A percentile compares a stretch with the other conserved stretches of the same genome.
Evolutionary conservation across 2,113 vertebrate species (phyloP).

Genomic region (Merops nubicus): DNA sequence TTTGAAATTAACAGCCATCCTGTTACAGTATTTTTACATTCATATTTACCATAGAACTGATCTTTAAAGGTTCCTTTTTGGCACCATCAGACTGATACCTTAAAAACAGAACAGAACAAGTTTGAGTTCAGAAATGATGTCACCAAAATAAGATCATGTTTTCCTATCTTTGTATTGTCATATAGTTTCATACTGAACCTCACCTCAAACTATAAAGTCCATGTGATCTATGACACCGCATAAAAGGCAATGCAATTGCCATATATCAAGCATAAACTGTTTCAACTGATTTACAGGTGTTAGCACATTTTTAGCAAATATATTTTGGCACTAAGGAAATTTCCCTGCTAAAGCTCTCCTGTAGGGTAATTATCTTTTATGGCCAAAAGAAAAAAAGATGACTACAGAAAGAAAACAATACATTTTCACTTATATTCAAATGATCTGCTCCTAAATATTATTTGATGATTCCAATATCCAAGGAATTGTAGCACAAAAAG

Average conservation of each 20-base stretch:
- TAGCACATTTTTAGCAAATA: not conserved
- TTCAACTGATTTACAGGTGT: not conserved
- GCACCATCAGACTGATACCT: slow-evolving; percentile 94
- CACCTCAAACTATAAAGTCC: not conserved
- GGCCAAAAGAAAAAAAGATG: not conserved
- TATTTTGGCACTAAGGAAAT: not conserved
- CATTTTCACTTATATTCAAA: not conserved
- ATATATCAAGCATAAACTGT: not conserved
- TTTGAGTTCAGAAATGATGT: not conserved
- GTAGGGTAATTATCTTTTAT: not conserved
- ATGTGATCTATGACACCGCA: not conserved
- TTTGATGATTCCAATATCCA: not conserved
- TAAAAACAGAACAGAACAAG: slow-evolving; percentile 48
- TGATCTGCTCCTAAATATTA: not conserved
- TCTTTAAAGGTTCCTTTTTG: slow-evolving; percentile 95
- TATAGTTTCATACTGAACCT: not conserved
- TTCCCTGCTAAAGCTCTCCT: not conserved
- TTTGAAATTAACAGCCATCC: not conserved
- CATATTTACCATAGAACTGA: slow-evolving; percentile 92
- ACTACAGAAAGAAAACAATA: not conserved
- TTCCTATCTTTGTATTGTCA: not conserved
- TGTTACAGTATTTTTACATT: not conserved
- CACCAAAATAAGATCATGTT: not conserved
- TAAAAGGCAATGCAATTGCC: not conserved
- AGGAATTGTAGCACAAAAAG: not conserved